Evolutionary conservation across 2,888 invertebrate species (phyloP).

Genomic region (Allygus modestus): DNA sequence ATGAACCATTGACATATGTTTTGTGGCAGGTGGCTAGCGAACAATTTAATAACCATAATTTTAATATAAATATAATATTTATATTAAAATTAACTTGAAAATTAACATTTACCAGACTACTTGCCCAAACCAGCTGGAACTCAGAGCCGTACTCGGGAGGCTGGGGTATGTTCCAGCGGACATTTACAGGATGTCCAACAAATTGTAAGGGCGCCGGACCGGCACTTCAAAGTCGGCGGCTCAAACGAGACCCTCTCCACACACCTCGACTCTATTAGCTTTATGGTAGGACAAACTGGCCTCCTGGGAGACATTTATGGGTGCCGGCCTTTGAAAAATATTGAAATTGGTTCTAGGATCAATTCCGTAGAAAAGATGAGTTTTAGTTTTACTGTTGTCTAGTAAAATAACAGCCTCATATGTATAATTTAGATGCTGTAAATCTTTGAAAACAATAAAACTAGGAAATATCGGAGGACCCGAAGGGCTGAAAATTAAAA

Average conservation of each 20-base stretch:
- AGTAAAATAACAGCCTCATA: conserved; percentile 12
- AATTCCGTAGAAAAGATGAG: conserved; percentile 7
- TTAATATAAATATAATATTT: too few relatives aligned
- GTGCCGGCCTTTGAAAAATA: conserved; percentile 23
- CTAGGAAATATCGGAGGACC: not conserved
- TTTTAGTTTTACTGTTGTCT: conserved; percentile 44
- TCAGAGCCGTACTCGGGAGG: too few relatives aligned
- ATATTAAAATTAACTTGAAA: too few relatives aligned
- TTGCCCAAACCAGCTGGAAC: too few relatives aligned
- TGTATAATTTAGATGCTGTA: conserved; percentile 37
- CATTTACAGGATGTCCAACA: conserved; percentile 55
- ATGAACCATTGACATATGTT: too few relatives aligned
- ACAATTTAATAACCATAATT: too few relatives aligned
- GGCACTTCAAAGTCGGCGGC: conserved; percentile 36
- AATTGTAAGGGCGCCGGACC: conserved; percentile 37
- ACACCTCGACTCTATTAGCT: conserved; percentile 50
- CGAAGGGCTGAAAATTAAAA: not conserved
- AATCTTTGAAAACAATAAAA: conserved; percentile 32
- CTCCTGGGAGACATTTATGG: conserved; percentile 35
- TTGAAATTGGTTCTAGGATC: conserved; percentile 59
- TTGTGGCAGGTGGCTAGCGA: too few relatives aligned
- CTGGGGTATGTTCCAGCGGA: not conserved
- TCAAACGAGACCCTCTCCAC: not conserved
- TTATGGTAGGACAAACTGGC: conserved; percentile 39
- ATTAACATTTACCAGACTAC: too few relatives aligned